These are phyloP conservation scores for Origma solitaria DNA, from an alignment of 2,113 vertebrate genomes.

Conservation along the genomic window DNA sequence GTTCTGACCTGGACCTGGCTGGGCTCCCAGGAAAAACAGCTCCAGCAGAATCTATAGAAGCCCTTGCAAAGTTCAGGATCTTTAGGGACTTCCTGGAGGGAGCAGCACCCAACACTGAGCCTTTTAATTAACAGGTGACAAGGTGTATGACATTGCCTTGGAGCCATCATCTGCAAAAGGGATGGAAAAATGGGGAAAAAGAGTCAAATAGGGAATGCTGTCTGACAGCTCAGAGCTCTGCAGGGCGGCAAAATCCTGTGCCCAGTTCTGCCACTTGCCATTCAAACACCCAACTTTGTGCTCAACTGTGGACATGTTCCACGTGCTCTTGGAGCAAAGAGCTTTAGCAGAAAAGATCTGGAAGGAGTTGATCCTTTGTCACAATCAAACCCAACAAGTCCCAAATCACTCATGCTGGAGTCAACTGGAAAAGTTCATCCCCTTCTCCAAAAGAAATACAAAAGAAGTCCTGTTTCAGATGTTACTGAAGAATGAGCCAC, in stretches of 20 bases:
- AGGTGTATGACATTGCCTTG: background rate
- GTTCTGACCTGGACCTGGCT: background rate
- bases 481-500: background rate
- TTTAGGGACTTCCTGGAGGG: background rate
- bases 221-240: background rate
- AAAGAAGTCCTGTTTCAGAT: background rate
- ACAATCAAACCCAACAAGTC: background rate
- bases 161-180: background rate
- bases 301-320: rapidly evolving
- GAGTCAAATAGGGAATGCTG: background rate
- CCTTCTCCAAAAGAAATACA: background rate
- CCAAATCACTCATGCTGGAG: background rate
- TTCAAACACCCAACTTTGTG: background rate
- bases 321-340: background rate
- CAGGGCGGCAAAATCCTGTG: background rate
- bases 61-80: background rate
- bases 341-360: background rate
- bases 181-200: background rate
- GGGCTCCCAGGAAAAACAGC: background rate
- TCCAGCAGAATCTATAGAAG: background rate
- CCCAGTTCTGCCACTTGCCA: background rate
- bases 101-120: background rate
- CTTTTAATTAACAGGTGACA: background rate
- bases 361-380: background rate
- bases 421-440: background rate